A percentile compares a stretch with the other conserved stretches of the same genome.
Evolutionary conservation across 2,113 vertebrate species (phyloP).

Genomic region (Epinephelus moara): DNA sequence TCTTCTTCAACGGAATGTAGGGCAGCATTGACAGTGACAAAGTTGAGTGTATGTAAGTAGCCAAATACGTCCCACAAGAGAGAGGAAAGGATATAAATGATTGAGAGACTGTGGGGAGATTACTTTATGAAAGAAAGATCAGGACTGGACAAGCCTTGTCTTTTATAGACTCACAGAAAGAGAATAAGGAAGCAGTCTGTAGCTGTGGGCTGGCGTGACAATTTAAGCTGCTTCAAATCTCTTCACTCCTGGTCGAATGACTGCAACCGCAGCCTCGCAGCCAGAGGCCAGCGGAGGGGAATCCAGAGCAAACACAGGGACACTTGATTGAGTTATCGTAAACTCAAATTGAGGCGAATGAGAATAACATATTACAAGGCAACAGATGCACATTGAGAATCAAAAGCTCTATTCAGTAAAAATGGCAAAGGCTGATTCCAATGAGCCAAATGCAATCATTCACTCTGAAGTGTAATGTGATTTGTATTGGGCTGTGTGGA

Average conservation of each 20-base stretch:
- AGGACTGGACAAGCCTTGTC: slow-evolving; percentile 46
- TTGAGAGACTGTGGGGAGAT: slow-evolving; percentile 47
- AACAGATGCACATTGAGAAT: slow-evolving; percentile 15
- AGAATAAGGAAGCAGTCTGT: slow-evolving; percentile 50
- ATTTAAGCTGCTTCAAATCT: slow-evolving; percentile 67
- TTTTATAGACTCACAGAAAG: slow-evolving; percentile 47
- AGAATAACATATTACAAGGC: slow-evolving; percentile 26
- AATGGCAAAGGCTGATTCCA: slow-evolving; percentile 65
- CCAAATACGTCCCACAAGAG: slow-evolving; percentile 43
- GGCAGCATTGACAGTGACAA: slow-evolving; percentile 58
- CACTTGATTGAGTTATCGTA: slow-evolving; percentile 53
- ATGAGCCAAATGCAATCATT: slow-evolving; percentile 71
- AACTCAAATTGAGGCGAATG: slow-evolving; percentile 33
- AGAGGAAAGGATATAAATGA: slow-evolving; percentile 57
- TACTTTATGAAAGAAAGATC: slow-evolving; percentile 59
- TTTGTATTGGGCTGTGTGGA: slow-evolving; percentile 44
- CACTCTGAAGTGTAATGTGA: slow-evolving; percentile 60
- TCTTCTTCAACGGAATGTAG: slow-evolving; percentile 34
- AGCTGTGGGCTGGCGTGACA: slow-evolving; percentile 56
- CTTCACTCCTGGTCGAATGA: slow-evolving; percentile 50
- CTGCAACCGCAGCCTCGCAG: slow-evolving; percentile 14
- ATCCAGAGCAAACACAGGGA: slow-evolving; percentile 27
- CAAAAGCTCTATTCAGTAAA: slow-evolving; percentile 49
- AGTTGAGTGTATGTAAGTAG: slow-evolving; percentile 36
- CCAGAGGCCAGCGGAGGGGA: slow-evolving; percentile 35